A percentile compares a stretch with the other conserved stretches of the same genome.
These are phyloP conservation scores for Acrobeloides nanus DNA, from an alignment of 2,888 invertebrate species.

Conservation along the genomic window DNA sequence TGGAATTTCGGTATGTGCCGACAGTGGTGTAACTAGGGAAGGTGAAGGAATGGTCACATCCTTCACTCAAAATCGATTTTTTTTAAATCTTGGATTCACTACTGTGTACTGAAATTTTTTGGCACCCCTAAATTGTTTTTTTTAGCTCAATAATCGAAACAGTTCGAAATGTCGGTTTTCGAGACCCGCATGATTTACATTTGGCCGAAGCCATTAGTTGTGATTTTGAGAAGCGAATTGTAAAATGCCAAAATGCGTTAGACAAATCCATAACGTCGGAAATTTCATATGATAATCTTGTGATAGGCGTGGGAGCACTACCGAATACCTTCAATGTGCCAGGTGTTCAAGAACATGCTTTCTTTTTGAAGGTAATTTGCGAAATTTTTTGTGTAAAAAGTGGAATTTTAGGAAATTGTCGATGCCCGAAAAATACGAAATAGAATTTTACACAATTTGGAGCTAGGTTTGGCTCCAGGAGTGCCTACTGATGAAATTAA, in stretches of 20 bases:
- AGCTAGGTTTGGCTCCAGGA: conserved; percentile 54
- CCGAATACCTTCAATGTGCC: conserved; percentile 57
- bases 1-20: conserved; percentile 32
- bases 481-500: conserved; percentile 47
- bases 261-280: conserved; percentile 39
- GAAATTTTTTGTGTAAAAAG: not conserved
- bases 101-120: too few relatives aligned
- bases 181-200: conserved; percentile 54
- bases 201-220: conserved; percentile 51
- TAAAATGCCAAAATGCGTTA: conserved; percentile 21
- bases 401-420: conserved; percentile 51
- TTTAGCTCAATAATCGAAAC: conserved; percentile 56
- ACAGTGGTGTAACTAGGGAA: not conserved
- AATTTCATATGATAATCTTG: conserved; percentile 55
- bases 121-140: too few relatives aligned
- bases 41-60: not conserved
- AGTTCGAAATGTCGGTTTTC: conserved; percentile 54
- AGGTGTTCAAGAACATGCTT: conserved; percentile 56
- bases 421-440: conserved; percentile 56
- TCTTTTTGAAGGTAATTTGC: conserved; percentile 55
- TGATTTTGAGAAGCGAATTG: conserved; percentile 30
- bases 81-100: too few relatives aligned
- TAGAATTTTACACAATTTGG: conserved; percentile 54
- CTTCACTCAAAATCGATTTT: too few relatives aligned
- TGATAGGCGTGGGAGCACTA: conserved; percentile 56